Evolutionary conservation across 2,888 invertebrate species (phyloP).

Genomic region (Megalurothrips usitatus): DNA sequence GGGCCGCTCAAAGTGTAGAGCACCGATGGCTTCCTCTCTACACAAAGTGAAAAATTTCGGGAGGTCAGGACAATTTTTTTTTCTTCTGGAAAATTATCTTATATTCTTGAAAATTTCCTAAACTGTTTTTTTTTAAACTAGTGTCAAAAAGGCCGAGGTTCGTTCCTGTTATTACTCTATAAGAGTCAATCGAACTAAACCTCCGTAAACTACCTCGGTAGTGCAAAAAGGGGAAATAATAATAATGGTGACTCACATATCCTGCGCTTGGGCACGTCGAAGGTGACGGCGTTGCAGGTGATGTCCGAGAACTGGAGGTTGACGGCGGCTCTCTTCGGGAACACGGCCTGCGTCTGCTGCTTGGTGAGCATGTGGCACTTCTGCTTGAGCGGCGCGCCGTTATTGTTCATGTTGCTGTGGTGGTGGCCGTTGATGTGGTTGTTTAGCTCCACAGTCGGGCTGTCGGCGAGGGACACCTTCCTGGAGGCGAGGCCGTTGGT

Average conservation of each 20-base stretch:
- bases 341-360: constrained; percentile 16
- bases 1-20: too few species aligned
- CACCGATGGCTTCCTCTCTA: too few species aligned
- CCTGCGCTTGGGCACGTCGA: not conserved
- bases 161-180: too few species aligned
- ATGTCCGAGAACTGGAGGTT: constrained; percentile 5
- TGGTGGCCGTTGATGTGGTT: not conserved
- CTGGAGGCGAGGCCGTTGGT: not conserved
- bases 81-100: too few species aligned
- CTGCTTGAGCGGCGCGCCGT: not conserved
- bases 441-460: not conserved
- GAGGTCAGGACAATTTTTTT: too few species aligned
- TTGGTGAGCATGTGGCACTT: constrained; percentile 1
- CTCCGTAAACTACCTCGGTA: too few species aligned
- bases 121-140: too few species aligned
- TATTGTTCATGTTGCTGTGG: not conserved
- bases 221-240: too few species aligned
- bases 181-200: too few species aligned
- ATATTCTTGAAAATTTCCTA: too few species aligned
- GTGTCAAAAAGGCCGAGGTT: too few species aligned
- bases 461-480: not conserved
- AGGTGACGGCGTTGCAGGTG: not conserved
- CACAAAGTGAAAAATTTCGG: too few species aligned
- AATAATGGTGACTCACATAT: not conserved
- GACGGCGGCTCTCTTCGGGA: not conserved